Evolutionary conservation across 2,113 vertebrate genomes (phyloP), one percentile per base, ranked within the genome.

Genomic region (Oreochromis aureus): DNA sequence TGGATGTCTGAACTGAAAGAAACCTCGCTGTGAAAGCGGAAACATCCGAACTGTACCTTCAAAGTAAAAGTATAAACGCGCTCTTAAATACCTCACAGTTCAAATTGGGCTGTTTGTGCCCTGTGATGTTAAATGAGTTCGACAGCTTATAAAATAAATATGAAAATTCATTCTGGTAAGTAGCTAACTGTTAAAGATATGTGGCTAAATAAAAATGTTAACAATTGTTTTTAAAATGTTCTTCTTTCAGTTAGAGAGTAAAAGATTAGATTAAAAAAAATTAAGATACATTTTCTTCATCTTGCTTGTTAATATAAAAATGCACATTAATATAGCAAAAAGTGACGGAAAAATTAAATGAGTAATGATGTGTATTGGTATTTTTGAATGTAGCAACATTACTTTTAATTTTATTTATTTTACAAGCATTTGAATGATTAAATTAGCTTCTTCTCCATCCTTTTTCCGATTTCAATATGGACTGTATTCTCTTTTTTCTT

Each of bases 221-320:
- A 39, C 34, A 66, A 22, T 7, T 39, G 34, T 66, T 39, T 5
- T 22, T n/a, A 2, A 71, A 71, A 2, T 71, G 7, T 44, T 24
- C 12, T 24, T 71, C 0, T 71, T 44, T 3, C 0, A 27, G 39
- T 66, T 69, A 71, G 0, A 44, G 34, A 63, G n/a, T 1, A n/a
- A 36, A 63, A n/a, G 6, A 36, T 63, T 63, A 0, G 18, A 36
- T 36, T 36, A 0, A 2, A 6, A 61, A 32, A 34, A 63, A 36
- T 63, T 2, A 36, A 63, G 59, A 24, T 16, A 4, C 0, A 46
- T 16, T 44, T 16, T 27, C 18, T 10, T n/a, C 10, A 66, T 27
- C 5, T 73, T 73, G 39, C 39, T 1, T 73, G 22, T 73, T 46
- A 73, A 46, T 24, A 44, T 1, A 44, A 69, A 71, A 22, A 44